Percentiles rank a stretch among this genome's conserved stretches.
Evolutionary conservation across 1,140 invertebrate species (phyloP).

Genomic region (Drosophila kikkawai): DNA sequence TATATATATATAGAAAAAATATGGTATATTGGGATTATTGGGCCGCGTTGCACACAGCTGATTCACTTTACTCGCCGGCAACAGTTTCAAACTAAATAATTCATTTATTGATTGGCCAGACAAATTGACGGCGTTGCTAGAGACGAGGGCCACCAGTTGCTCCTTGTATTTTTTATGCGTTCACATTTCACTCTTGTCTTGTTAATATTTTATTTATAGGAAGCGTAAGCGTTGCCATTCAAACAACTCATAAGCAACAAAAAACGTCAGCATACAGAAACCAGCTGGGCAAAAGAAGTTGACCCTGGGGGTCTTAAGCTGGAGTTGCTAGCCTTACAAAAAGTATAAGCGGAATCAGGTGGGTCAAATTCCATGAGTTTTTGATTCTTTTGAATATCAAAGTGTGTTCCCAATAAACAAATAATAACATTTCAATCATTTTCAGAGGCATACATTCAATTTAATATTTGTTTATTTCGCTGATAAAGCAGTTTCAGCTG

Average conservation of each 20-base stretch:
- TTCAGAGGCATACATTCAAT: constrained; percentile 15
- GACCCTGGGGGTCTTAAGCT: constrained; percentile 39
- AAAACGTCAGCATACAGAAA: constrained; percentile 29
- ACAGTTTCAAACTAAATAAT: constrained; percentile 56
- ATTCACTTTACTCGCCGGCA: constrained; percentile 44
- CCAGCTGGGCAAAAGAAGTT: constrained; percentile 58
- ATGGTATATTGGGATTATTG: constrained; percentile 21
- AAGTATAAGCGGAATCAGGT: neutral
- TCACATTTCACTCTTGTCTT: constrained; percentile 19
- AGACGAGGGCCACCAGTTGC: constrained; percentile 64
- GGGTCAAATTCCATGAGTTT: neutral
- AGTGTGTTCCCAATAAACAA: constrained; percentile 10
- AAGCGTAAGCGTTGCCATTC: constrained; percentile 30
- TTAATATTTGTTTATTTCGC: constrained; percentile 1
- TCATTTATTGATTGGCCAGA: constrained; percentile 75
- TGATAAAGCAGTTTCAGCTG: constrained; percentile 31
- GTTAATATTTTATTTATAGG: constrained; percentile 59
- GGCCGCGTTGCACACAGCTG: constrained; percentile 63
- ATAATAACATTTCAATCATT: constrained; percentile 15
- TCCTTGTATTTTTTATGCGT: constrained; percentile 8
- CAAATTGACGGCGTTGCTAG: constrained; percentile 57
- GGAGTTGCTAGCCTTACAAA: constrained; percentile 33
- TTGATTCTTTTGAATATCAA: neutral
- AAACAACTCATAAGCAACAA: constrained; percentile 33
- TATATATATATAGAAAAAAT: constrained; percentile 16